Conservation (phyloP, 2,888 invertebrate species). For the Tryphoninae sp. region DNA sequence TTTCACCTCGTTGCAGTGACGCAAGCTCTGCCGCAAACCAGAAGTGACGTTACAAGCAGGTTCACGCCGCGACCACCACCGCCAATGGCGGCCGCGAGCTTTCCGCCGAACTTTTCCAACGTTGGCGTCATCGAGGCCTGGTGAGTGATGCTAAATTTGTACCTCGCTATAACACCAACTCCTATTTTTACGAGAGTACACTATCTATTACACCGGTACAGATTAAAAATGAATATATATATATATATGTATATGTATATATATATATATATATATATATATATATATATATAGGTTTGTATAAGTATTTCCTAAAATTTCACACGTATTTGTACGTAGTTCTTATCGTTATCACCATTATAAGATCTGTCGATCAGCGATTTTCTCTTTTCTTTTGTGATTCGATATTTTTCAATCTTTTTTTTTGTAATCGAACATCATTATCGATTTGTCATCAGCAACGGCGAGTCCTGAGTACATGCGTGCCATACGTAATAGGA, state of each 20-base stretch:
- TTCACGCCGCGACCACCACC: conserved; percentile 74
- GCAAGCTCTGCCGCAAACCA: conserved; percentile 66
- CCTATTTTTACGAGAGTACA: not conserved
- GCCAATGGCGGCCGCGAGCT: conserved; percentile 79
- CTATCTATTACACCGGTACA: not conserved
- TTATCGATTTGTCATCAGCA: conserved; percentile 8
- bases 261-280: not conserved
- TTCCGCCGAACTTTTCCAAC: conserved; percentile 79
- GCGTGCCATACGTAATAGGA: not conserved
- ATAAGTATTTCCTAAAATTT: conserved; percentile 5
- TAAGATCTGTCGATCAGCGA: not conserved
- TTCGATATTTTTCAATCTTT: too few species aligned
- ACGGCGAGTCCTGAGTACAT: not conserved
- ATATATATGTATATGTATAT: not conserved
- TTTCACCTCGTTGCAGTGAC: conserved; percentile 69
- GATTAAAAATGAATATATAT: not conserved
- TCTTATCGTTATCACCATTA: too few species aligned
- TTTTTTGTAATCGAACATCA: not conserved
- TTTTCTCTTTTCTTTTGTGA: not conserved
- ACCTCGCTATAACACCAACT: not conserved
- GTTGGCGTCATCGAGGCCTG: conserved; percentile 79
- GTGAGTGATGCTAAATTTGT: conserved; percentile 70
- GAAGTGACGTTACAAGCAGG: conserved; percentile 72
- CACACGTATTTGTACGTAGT: conserved; percentile 24
- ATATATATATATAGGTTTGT: not conserved